These are phyloP conservation scores for Agonopterix arenella DNA, from an alignment of 2,888 invertebrate genomes.

Conservation along the genomic window DNA sequence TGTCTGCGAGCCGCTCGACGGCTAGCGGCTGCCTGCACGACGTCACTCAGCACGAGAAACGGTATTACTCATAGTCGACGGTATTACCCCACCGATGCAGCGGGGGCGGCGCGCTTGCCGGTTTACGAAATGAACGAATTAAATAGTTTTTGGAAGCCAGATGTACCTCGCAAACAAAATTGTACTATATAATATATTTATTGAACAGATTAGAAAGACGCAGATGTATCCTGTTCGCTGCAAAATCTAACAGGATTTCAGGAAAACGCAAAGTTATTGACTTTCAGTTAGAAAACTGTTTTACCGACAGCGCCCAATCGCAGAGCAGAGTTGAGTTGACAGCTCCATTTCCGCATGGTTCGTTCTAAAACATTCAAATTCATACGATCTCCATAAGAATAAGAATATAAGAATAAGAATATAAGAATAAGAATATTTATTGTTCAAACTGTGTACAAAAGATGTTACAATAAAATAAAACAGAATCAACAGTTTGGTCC, in stretches of 20 bases:
- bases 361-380: background rate
- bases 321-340: background rate
- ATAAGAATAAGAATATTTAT: too few relatives aligned
- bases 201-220: constrained; percentile 7
- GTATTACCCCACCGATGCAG: constrained; percentile 34
- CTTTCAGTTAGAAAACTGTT: constrained; percentile 41
- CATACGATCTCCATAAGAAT: too few relatives aligned
- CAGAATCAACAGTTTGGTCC: too few relatives aligned
- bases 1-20: constrained; percentile 27
- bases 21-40: constrained; percentile 43
- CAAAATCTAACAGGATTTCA: constrained; percentile 1
- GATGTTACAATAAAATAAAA: too few relatives aligned
- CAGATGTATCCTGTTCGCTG: constrained; percentile 7
- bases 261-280: constrained; percentile 44
- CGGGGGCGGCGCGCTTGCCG: constrained; percentile 32
- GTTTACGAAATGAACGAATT: background rate
- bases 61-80: constrained; percentile 69
- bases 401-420: too few relatives aligned
- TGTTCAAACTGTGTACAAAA: too few relatives aligned
- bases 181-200: background rate
- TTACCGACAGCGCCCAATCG: constrained; percentile 34
- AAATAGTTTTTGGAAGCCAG: background rate
- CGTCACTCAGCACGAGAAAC: constrained; percentile 66
- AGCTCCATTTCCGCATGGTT: background rate
- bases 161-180: background rate